A percentile compares a stretch with the other conserved stretches of the same genome.
phyloP scores from a whole-genome alignment of 1,140 invertebrate genomes.

The Bombus difficillimus region DNA sequence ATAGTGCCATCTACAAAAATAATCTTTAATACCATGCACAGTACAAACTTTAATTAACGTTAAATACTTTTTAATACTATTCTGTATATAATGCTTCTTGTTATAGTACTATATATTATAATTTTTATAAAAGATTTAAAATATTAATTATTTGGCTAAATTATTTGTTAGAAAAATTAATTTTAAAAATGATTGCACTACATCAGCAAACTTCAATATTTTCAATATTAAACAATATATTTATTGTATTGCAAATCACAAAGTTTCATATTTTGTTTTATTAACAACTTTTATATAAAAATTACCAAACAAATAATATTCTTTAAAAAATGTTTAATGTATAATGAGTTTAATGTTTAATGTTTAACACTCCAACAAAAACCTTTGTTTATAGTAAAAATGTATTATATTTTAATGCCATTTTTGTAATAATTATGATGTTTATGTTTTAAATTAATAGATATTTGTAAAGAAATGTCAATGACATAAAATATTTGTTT shows the following conservation, averaged over 20 bases:
- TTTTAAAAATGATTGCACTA: background rate
- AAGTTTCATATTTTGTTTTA: background rate
- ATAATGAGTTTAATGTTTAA: background rate
- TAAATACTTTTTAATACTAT: background rate
- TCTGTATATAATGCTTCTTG: background rate
- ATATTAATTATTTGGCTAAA: background rate
- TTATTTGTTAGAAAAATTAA: background rate
- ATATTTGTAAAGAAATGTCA: background rate
- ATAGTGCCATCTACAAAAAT: constrained; percentile 31
- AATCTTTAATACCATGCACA: background rate
- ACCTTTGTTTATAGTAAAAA: background rate
- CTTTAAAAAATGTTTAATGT: constrained; percentile 8
- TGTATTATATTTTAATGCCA: background rate
- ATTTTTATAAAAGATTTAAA: background rate
- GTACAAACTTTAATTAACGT: background rate
- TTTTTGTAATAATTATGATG: background rate
- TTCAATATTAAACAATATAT: background rate
- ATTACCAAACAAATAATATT: background rate
- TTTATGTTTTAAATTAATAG: background rate
- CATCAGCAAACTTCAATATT: background rate
- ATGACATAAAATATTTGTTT: background rate
- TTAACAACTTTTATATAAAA: background rate
- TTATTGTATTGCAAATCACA: background rate
- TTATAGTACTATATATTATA: background rate
- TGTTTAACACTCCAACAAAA: background rate